phyloP scores from a whole-genome alignment of 2,888 invertebrate species.

The Strigamia transsilvanica region DNA sequence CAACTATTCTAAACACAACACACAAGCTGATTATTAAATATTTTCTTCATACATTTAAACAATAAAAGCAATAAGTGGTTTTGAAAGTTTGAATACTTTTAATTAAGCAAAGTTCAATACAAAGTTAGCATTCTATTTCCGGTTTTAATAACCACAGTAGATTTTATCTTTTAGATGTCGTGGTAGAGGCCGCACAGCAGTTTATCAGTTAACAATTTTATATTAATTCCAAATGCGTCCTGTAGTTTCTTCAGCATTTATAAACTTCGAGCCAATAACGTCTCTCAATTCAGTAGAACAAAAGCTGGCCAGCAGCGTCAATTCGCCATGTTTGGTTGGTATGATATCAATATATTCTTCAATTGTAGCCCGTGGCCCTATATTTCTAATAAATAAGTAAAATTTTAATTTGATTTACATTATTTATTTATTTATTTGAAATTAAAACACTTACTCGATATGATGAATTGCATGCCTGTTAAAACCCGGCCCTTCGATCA shows the following conservation, averaged over 20 bases:
- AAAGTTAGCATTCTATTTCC: no score
- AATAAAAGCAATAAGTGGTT: no score
- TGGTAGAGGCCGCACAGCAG: no score
- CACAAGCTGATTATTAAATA: no score
- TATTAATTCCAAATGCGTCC: neutral
- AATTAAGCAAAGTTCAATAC: no score
- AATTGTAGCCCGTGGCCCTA: conserved; percentile 72
- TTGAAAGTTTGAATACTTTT: no score
- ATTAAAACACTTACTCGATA: conserved; percentile 66
- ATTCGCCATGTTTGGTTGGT: conserved; percentile 80
- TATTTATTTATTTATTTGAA: neutral
- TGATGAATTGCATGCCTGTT: conserved; percentile 77
- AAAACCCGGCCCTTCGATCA: conserved; percentile 83
- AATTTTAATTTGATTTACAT: neutral
- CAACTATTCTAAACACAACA: neutral
- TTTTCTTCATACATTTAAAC: no score
- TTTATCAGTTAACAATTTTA: no score
- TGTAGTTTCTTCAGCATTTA: neutral
- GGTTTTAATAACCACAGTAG: no score
- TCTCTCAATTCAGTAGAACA: conserved; percentile 86
- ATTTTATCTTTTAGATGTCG: no score
- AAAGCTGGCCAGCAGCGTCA: conserved; percentile 87
- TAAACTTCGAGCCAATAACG: conserved; percentile 77
- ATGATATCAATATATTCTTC: conserved; percentile 78
- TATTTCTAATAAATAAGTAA: conserved; percentile 51